A percentile compares a stretch with the other conserved stretches of the same genome.
phyloP scores from a whole-genome alignment of 2,888 invertebrate genomes.

The Habroteleia sp. region DNA sequence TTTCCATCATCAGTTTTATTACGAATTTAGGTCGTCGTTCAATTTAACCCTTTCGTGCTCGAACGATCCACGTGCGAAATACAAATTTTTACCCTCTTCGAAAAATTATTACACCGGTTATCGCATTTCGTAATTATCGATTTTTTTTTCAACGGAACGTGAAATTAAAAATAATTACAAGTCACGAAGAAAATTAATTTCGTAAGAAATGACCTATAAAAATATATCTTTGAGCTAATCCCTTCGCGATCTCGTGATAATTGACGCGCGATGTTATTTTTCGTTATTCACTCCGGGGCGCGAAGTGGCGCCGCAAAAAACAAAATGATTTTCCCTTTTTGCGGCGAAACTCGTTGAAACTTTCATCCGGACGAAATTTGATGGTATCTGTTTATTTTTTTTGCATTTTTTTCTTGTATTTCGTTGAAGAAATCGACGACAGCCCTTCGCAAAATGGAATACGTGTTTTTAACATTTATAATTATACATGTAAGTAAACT shows the following conservation, averaged over 20 bases:
- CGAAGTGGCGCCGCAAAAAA: neutral
- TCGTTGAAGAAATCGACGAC: slow-evolving; percentile 37
- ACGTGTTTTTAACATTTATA: slow-evolving; percentile 39
- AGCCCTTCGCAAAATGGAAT: slow-evolving; percentile 45
- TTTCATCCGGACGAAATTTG: slow-evolving; percentile 42
- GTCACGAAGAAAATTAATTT: no score
- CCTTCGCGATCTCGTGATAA: slow-evolving; percentile 36
- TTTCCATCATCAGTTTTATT: slow-evolving; percentile 45
- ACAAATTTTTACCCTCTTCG: slow-evolving; percentile 16
- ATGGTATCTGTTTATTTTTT: slow-evolving; percentile 26
- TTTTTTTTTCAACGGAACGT: neutral
- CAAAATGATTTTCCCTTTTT: neutral
- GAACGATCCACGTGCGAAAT: slow-evolving; percentile 48
- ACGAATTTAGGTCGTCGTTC: slow-evolving; percentile 58
- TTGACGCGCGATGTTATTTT: slow-evolving; percentile 39
- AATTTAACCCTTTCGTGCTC: slow-evolving; percentile 56
- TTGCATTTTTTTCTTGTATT: slow-evolving; percentile 9
- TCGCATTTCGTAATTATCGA: neutral
- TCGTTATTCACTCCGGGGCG: neutral
- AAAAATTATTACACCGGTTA: slow-evolving; percentile 1
- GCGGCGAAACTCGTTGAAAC: slow-evolving; percentile 1
- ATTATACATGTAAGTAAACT: slow-evolving; percentile 55
- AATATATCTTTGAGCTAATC: slow-evolving; percentile 26
- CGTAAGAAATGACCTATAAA: neutral
- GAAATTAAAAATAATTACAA: neutral